A percentile compares a stretch with the other conserved stretches of the same genome.
These are phyloP conservation scores for Alcedo quadribrachys DNA, from an alignment of 2,797 vertebrate genomes.

Conservation along the genomic window DNA sequence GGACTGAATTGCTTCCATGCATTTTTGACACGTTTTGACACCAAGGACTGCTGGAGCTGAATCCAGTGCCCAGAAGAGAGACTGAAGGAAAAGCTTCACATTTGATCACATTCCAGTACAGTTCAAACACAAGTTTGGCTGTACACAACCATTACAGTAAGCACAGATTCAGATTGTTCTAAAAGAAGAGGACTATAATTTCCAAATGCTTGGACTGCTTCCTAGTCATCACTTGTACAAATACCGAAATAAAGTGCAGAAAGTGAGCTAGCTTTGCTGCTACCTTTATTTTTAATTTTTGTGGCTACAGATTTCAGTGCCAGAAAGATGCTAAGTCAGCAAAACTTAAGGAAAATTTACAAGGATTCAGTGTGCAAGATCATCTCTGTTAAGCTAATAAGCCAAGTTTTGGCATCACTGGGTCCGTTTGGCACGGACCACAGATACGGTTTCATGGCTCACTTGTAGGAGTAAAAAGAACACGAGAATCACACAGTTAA, in stretches of 20 bases:
- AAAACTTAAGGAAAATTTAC: conserved; percentile 20
- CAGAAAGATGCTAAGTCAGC: conserved; percentile 32
- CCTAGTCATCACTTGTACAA: background rate
- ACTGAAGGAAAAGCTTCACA: background rate
- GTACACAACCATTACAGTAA: background rate
- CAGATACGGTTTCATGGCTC: background rate
- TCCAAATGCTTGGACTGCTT: background rate
- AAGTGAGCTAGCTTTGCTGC: background rate
- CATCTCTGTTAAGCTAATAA: conserved; percentile 5
- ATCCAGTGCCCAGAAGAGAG: background rate
- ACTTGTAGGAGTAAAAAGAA: background rate
- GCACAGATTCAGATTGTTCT: background rate
- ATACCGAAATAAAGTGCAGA: background rate
- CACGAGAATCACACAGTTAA: background rate
- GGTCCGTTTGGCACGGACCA: background rate
- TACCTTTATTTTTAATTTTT: background rate
- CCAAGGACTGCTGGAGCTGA: background rate
- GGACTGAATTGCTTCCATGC: background rate
- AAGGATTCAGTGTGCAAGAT: background rate
- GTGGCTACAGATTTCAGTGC: background rate
- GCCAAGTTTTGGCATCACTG: fast-evolving
- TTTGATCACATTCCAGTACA: background rate
- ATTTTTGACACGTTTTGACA: background rate
- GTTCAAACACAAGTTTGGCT: background rate
- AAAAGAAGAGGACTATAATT: background rate